phyloP scores from a whole-genome alignment of 2,888 invertebrate genomes.

The Oligia fasciuncula region DNA sequence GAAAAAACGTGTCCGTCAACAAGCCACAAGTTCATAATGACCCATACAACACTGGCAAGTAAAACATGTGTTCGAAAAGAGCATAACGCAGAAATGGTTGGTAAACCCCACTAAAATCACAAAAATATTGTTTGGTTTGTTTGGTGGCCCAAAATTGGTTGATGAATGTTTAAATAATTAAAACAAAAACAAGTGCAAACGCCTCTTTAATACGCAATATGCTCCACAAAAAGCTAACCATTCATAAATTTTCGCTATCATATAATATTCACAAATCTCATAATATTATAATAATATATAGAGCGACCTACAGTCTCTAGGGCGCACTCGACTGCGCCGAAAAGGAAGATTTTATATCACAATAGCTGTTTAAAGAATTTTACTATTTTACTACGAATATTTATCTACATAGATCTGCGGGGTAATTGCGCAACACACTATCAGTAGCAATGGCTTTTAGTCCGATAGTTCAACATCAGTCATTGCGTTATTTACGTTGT shows the following conservation, averaged over 20 bases:
- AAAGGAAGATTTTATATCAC: slow-evolving; percentile 81
- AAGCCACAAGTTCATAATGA: no score
- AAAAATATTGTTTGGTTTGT: background rate
- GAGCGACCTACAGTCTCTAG: slow-evolving; percentile 64
- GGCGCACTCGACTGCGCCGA: slow-evolving; percentile 63
- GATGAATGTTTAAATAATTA: slow-evolving; percentile 66
- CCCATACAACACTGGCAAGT: no score
- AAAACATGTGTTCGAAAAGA: no score
- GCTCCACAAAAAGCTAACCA: slow-evolving; percentile 89
- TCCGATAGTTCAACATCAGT: background rate
- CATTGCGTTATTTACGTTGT: background rate
- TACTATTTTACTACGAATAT: slow-evolving; percentile 59
- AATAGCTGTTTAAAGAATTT: slow-evolving; percentile 72
- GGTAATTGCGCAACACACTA: background rate
- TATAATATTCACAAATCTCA: slow-evolving; percentile 84
- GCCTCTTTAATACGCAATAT: slow-evolving; percentile 88
- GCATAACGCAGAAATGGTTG: no score
- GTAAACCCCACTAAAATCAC: no score
- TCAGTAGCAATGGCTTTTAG: background rate
- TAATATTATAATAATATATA: slow-evolving; percentile 62
- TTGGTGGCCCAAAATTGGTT: background rate
- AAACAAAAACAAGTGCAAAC: slow-evolving; percentile 83
- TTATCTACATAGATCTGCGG: slow-evolving; percentile 37
- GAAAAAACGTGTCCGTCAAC: no score
- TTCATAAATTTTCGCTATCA: slow-evolving; percentile 85